Base-by-base conservation (phyloP, 2,113 vertebrate genomes). In the Aptenodytes patagonicus region DNA sequence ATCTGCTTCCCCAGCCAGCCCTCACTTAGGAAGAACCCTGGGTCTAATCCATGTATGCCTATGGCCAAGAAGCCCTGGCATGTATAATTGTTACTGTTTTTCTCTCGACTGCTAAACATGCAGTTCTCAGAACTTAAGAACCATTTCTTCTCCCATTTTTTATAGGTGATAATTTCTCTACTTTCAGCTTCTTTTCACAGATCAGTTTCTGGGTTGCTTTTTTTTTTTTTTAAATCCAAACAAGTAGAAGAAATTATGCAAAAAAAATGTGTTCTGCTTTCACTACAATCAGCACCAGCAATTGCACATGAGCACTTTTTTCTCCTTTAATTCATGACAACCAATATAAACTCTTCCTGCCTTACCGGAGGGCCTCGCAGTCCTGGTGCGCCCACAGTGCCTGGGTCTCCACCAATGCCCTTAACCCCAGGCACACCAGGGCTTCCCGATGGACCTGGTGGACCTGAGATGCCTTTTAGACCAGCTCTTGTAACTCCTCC, bases 391-490 rank as follows among this genome's bases (percentile, higher is more conserved):
- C 99, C 99, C 6, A 44, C 7, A 64, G 98, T 97, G 62, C 99
- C 99, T 44, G 84, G 55, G 57, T 99, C 98, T 69, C 99, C 99
- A 96, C 96, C 97, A 64, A 26, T 10, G 24, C 99, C 99, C 61
- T 97, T 96, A n/a, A 84, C 73, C 19, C 99, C 99, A 15, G 97
- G 90, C 70, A 87, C 92, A 20, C 99, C 98, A 28, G 91, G 91
- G 80, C 58, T 87, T 91, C 98, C 98, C 7, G 94, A 89, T 9
- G 40, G 94, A 51, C 98, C 99, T 55, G 96, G 94, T 4, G 14
- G 18, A 42, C 99, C 99, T 40, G 97, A 97, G 52, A 71, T 29
- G 51, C 99, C 99, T 26, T 83, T 96, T 58, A 68, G 73, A 60
- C 94, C 99, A 97, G 7, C 66, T 93, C 93, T 96, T 52, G 88